Percentiles rank a stretch among this genome's conserved stretches.
phyloP scores from a whole-genome alignment of 2,113 vertebrate genomes.

The Epinephelus lanceolatus region DNA sequence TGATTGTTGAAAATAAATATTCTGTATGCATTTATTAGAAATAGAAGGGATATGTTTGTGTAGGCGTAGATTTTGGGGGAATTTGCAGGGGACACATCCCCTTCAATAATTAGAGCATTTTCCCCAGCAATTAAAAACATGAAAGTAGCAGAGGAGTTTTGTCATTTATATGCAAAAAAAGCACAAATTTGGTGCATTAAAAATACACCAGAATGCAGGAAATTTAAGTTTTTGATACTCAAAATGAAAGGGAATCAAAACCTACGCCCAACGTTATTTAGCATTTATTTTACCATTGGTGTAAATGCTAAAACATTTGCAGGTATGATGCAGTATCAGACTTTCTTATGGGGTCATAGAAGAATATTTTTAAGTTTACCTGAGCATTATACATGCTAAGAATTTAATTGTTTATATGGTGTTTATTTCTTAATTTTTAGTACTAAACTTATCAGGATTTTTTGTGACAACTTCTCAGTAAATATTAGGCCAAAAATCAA shows the following conservation, averaged over 20 bases:
- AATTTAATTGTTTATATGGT: neutral
- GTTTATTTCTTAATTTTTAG: neutral
- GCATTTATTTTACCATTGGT: neutral
- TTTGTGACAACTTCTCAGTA: neutral
- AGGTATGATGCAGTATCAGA: neutral
- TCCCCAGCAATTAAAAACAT: no score
- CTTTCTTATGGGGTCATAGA: neutral
- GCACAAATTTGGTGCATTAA: no score
- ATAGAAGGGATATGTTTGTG: neutral
- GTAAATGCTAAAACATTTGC: conserved; percentile 10
- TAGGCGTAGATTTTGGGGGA: no score
- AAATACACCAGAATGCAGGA: no score
- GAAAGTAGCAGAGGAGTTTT: no score
- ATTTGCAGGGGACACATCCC: no score
- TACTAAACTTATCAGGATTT: neutral
- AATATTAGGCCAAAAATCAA: neutral
- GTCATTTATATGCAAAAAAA: no score
- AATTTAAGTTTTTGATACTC: no score
- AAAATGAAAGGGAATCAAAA: no score
- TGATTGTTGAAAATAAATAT: neutral
- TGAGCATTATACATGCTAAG: neutral
- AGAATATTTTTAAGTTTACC: neutral
- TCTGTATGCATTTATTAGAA: no score
- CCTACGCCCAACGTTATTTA: neutral
- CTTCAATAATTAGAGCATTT: no score